A percentile compares a stretch with the other conserved stretches of the same genome.
phyloP scores from a whole-genome alignment of 2,888 invertebrate species.

The Agriotes lineatus region DNA sequence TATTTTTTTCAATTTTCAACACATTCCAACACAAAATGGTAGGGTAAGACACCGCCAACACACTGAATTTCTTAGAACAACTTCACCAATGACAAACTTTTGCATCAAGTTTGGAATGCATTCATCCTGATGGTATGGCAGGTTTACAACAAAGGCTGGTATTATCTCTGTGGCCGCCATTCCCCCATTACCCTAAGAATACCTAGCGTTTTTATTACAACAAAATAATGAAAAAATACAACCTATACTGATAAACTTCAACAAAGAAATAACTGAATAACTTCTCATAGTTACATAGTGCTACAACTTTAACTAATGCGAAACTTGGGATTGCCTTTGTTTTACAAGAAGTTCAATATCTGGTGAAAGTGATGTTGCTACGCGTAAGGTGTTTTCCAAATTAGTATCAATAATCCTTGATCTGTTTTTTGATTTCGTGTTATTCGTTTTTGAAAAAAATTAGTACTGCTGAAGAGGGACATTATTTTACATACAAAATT shows the following conservation, averaged over 20 bases:
- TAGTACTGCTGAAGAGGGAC: constrained; percentile 24
- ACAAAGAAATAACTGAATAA: background rate
- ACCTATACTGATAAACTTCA: background rate
- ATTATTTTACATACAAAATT: constrained; percentile 22
- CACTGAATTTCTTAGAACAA: no score
- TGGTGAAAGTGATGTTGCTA: constrained; percentile 3
- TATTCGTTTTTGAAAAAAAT: constrained; percentile 3
- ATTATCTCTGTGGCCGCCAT: no score
- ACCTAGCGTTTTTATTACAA: background rate
- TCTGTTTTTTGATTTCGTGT: background rate
- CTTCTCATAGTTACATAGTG: background rate
- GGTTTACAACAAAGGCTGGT: no score
- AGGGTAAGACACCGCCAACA: no score
- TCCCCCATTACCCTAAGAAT: no score
- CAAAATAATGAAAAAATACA: background rate
- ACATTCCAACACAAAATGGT: no score
- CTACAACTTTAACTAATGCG: constrained; percentile 12
- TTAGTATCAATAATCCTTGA: background rate
- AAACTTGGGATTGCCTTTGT: constrained; percentile 5
- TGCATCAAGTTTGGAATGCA: no score
- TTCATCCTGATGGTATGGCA: no score
- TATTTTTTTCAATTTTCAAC: no score
- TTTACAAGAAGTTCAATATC: constrained; percentile 10
- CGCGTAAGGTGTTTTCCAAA: constrained; percentile 1
- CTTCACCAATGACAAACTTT: no score